phyloP scores from a whole-genome alignment of 2,113 vertebrate species.

The Mesembrinibis cayennensis region DNA sequence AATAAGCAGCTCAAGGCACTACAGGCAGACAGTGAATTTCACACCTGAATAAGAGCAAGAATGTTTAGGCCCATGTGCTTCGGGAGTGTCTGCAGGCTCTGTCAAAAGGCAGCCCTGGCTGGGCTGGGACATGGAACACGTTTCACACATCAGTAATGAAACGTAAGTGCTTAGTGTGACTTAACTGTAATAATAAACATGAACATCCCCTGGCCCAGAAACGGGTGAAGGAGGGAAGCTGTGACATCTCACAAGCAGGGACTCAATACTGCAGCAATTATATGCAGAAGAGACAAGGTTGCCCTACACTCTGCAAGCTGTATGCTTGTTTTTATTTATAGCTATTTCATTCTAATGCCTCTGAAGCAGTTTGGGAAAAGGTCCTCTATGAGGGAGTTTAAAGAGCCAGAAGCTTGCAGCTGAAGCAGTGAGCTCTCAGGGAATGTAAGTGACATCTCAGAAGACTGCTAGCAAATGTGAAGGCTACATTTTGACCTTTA shows the following conservation, averaged over 20 bases:
- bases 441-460: neutral
- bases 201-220: neutral
- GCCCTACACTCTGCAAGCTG: neutral
- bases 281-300: neutral
- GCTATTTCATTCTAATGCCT: neutral
- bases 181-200: neutral
- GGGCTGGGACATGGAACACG: neutral
- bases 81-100: accelerated
- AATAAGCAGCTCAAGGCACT: neutral
- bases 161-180: accelerated
- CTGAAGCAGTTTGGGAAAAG: neutral
- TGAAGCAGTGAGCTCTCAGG: neutral
- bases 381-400: neutral
- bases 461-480: neutral
- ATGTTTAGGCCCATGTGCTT: neutral
- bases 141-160: neutral
- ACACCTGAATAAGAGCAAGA: neutral
- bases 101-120: neutral
- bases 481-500: neutral
- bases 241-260: neutral
- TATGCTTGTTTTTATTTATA: neutral
- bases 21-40: neutral
- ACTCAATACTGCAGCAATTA: neutral
- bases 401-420: neutral
- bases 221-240: neutral